phyloP scores from a whole-genome alignment of 2,888 invertebrate genomes.

The Chaitophorus viminalis region DNA sequence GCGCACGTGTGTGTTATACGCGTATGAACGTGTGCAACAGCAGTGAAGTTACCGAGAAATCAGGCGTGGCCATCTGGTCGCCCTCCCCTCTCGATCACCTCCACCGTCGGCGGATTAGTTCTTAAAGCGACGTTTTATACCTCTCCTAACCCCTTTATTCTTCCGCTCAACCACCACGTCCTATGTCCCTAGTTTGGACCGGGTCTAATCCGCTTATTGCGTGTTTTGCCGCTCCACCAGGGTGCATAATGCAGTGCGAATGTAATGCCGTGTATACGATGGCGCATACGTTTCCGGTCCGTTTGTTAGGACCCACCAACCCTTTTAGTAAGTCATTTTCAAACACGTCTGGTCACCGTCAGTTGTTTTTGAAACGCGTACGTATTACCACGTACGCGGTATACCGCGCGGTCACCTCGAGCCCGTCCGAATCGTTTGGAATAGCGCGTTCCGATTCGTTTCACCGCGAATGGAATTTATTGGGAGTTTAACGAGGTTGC shows the following conservation, averaged over 20 bases:
- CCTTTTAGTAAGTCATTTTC: slow-evolving; percentile 25
- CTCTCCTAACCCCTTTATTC: not conserved
- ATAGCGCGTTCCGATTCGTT: too few species aligned
- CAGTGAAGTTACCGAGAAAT: too few species aligned
- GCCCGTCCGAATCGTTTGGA: not conserved
- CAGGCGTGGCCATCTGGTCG: not conserved
- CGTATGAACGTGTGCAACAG: too few species aligned
- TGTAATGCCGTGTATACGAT: not conserved
- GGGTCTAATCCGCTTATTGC: slow-evolving; percentile 35
- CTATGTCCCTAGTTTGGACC: not conserved
- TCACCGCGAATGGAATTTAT: too few species aligned
- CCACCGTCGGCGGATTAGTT: too few species aligned
- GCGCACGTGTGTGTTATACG: too few species aligned
- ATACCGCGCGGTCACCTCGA: not conserved
- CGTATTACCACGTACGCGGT: not conserved
- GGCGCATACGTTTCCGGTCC: not conserved
- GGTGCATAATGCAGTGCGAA: not conserved
- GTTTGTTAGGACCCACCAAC: not conserved
- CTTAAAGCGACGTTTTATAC: not conserved
- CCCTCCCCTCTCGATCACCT: not conserved
- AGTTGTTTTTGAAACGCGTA: too few species aligned
- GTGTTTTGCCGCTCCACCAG: slow-evolving; percentile 1
- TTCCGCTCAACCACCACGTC: too few species aligned
- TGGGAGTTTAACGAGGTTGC: too few species aligned
- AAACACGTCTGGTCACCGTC: slow-evolving; percentile 1